phyloP scores from a whole-genome alignment of 2,888 invertebrate species.

The Ashinkailepas kermadecensis region DNA sequence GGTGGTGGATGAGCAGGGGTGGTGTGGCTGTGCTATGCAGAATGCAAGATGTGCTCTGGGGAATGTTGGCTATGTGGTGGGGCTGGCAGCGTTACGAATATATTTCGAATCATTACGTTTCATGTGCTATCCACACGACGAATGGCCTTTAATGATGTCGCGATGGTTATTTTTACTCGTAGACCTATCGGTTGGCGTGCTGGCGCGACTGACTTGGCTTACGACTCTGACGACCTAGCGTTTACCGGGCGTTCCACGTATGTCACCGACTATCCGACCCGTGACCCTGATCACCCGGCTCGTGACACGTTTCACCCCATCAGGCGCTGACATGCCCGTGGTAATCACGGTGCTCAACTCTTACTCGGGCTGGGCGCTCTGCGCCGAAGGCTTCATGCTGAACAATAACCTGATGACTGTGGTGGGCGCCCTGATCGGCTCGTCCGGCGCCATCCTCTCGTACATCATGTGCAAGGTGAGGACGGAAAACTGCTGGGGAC shows the following conservation, averaged over 20 bases:
- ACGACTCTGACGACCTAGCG: too few relatives aligned
- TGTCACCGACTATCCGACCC: too few relatives aligned
- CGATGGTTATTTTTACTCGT: too few relatives aligned
- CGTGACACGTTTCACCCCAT: not conserved
- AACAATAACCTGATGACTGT: constrained; percentile 88
- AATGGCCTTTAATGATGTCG: too few relatives aligned
- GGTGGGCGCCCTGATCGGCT: constrained; percentile 82
- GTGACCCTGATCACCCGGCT: not conserved
- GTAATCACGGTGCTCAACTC: constrained; percentile 87
- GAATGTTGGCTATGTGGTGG: constrained; percentile 44
- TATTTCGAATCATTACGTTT: too few relatives aligned
- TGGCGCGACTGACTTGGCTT: too few relatives aligned
- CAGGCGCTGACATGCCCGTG: constrained; percentile 88
- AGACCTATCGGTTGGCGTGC: too few relatives aligned
- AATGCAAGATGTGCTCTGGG: too few relatives aligned
- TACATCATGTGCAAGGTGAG: constrained; percentile 87
- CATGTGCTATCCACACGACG: too few relatives aligned
- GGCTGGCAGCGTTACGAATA: not conserved
- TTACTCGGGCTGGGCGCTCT: constrained; percentile 88
- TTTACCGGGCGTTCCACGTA: too few relatives aligned
- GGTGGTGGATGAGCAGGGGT: too few relatives aligned
- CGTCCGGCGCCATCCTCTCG: constrained; percentile 82
- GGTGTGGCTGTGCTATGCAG: too few relatives aligned
- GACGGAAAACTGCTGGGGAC: not conserved
- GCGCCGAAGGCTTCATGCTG: constrained; percentile 89